Conservation (phyloP, 2,888 invertebrate species). For the Didymodactylos carnosus region DNA sequence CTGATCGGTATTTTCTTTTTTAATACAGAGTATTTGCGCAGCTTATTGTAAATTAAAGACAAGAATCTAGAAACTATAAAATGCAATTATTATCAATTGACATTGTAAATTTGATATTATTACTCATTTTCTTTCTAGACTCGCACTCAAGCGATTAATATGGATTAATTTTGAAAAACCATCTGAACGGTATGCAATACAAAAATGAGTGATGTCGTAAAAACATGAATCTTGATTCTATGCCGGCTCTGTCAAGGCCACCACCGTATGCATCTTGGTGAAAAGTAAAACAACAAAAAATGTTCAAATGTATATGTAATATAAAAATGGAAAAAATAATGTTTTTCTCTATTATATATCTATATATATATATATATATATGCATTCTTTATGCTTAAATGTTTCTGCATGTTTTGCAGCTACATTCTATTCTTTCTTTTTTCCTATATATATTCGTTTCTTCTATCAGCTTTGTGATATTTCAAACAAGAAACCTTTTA, state of each 20-base stretch:
- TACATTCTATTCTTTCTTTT: too few species aligned
- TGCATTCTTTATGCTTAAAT: too few species aligned
- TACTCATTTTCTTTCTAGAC: not conserved
- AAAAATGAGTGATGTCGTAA: not conserved
- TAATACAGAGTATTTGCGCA: not conserved
- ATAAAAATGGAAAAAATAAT: too few species aligned
- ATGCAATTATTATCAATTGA: too few species aligned
- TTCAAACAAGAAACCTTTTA: too few species aligned
- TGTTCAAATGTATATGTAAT: too few species aligned
- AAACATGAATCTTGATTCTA: not conserved
- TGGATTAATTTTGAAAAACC: not conserved
- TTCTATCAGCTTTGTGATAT: too few species aligned
- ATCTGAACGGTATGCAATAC: not conserved
- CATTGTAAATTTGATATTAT: not conserved
- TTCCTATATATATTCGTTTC: too few species aligned
- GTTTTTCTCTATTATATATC: too few species aligned
- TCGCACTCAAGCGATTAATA: not conserved
- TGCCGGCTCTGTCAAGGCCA: not conserved
- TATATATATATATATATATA: too few species aligned
- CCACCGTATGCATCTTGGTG: not conserved
- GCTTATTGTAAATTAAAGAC: not conserved
- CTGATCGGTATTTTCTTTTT: not conserved
- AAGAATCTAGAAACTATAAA: not conserved
- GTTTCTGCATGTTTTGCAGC: too few species aligned
- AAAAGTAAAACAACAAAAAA: too few species aligned